Conservation (phyloP, 2,797 vertebrate genomes). For the Pyrocephalus nanus region DNA sequence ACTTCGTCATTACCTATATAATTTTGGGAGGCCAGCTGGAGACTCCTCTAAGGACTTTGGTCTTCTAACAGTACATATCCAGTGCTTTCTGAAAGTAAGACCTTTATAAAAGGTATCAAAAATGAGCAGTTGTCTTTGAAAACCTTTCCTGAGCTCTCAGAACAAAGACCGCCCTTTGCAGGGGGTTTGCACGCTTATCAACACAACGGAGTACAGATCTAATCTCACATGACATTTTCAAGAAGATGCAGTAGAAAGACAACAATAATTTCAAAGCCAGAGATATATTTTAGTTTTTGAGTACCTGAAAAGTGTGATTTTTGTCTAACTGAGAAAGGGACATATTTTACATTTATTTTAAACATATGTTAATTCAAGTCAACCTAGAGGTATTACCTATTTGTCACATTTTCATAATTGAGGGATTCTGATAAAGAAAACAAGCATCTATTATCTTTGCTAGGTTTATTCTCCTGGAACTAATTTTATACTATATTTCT, state of each 20-base stretch:
- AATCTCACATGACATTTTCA: constrained; percentile 53
- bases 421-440: background rate
- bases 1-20: background rate
- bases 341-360: background rate
- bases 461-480: background rate
- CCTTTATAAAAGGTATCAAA: background rate
- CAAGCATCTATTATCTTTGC: background rate
- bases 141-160: background rate
- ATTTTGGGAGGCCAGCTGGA: background rate
- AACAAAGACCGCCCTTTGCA: background rate
- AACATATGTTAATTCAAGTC: background rate
- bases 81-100: background rate
- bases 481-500: background rate
- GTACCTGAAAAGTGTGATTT: background rate
- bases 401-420: background rate
- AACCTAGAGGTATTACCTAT: background rate
- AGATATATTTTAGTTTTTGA: background rate
- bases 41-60: background rate
- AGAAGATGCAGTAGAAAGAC: constrained; percentile 25
- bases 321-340: background rate
- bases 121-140: constrained; percentile 14
- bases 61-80: background rate
- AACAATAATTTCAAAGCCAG: constrained; percentile 13
- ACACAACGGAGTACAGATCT: background rate
- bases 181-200: background rate